Evolutionary conservation across 2,888 invertebrate species (phyloP), one percentile per base, ranked within the genome.

Genomic region (Hydroisotoma schaefferi): DNA sequence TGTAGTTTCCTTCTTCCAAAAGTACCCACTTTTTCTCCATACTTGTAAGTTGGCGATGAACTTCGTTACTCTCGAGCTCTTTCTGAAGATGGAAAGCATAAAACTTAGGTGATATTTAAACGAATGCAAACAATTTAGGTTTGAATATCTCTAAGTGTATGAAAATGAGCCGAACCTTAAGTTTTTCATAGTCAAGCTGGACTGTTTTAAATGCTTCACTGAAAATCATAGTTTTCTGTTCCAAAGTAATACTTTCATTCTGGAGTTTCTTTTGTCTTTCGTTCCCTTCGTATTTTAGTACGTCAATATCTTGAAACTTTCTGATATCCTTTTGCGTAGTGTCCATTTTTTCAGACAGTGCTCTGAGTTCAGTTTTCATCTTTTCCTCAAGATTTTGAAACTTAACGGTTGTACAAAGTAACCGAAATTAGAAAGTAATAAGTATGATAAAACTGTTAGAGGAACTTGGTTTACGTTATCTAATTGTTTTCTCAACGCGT

Each of bases 11-110:
- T 66, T 83, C 83, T 72, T 86, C 87, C 33, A 87, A 76, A 59
- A 84, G 83, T 12, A 84, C 82, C 72, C 87, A 78, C 74, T 86
- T 85, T 55, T 84, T 83, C 75, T 89, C 88, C 67, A 88, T 75
- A 48, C 79, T 82, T 67, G 81, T 83, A n/a, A 89, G 78, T 76
- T 87, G 85, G 1, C 80, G 76, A 73, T 85, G 84, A 75, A 86
- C 85, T 76, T 88, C 87, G 74, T 88, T 87, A 29, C 85, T 85
- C 61, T 85, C 81, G 12, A 89, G 78, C 72, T 81, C 81, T 59
- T 79, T 76, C 82, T 86, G 80, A 40, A 66, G 52, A 59, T n/a
- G n/a, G n/a, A 58, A 53, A 59, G 28, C 2, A 59, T 38, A 37
- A 10, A n/a, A n/a, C n/a, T n/a, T n/a, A n/a, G n/a, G n/a, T n/a